phyloP scores from a whole-genome alignment of 2,113 vertebrate species.

The Cephalopterus ornatus region DNA sequence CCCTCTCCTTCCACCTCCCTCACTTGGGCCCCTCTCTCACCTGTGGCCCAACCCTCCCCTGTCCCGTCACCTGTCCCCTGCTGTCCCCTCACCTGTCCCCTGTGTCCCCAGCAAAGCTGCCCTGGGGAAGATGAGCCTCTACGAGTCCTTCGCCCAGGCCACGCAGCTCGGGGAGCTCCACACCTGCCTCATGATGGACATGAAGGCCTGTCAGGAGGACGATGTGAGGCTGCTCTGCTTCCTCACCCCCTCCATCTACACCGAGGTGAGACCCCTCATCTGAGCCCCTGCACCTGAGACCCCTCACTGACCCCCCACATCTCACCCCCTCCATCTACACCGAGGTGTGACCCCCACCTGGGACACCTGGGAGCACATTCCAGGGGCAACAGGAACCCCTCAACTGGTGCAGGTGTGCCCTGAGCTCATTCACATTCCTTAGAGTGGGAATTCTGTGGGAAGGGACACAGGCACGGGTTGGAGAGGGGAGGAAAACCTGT shows the following conservation, averaged over 20 bases:
- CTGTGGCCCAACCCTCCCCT: no score
- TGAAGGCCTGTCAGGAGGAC: constrained; percentile 98
- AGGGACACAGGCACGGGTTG: not conserved
- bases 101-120: constrained; percentile 85
- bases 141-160: constrained; percentile 95
- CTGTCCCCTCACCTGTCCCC: no score
- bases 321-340: not conserved
- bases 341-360: not conserved
- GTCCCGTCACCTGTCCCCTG: not conserved
- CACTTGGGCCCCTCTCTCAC: no score
- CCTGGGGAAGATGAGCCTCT: constrained; percentile 91
- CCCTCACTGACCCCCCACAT: no score
- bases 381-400: no score
- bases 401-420: not conserved
- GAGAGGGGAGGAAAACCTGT: not conserved
- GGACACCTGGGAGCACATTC: no score
- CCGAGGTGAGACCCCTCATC: constrained; percentile 60
- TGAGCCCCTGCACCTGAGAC: not conserved
- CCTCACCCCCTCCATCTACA: constrained; percentile 94
- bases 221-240: constrained; percentile 92
- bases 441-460: not conserved
- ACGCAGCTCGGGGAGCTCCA: constrained; percentile 93
- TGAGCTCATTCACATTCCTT: not conserved
- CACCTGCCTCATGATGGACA: constrained; percentile 98
- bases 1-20: not conserved